Conservation (phyloP, 2,888 invertebrate species). For the Microdon myrmicae region DNA sequence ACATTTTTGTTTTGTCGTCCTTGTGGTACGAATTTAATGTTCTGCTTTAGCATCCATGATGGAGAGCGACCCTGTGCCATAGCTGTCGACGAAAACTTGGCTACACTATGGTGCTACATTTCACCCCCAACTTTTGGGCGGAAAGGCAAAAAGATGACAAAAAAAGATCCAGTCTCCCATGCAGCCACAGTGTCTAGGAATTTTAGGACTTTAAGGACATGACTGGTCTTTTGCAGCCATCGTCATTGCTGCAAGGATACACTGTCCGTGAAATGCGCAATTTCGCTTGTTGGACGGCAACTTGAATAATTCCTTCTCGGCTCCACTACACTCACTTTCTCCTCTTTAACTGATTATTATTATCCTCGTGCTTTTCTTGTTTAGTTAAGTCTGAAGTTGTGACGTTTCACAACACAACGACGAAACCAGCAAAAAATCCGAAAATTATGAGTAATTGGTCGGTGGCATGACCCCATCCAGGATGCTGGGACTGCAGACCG, state of each 20-base stretch:
- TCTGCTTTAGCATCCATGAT: slow-evolving; percentile 19
- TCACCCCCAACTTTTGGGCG: slow-evolving; percentile 11
- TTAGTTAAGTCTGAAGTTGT: slow-evolving; percentile 34
- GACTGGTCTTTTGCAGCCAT: not conserved
- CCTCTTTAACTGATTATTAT: not conserved
- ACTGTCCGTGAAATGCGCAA: slow-evolving; percentile 3
- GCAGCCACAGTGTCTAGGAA: slow-evolving; percentile 39
- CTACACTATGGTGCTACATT: slow-evolving; percentile 37
- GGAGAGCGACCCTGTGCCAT: slow-evolving; percentile 22
- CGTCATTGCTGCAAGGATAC: not conserved
- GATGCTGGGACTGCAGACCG: slow-evolving; percentile 15
- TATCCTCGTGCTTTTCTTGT: slow-evolving; percentile 17
- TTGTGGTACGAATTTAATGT: slow-evolving; percentile 21
- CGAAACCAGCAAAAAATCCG: slow-evolving; percentile 9
- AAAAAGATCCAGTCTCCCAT: not conserved
- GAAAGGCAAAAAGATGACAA: slow-evolving; percentile 1
- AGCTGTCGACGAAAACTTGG: slow-evolving; percentile 34
- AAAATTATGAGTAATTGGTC: slow-evolving; percentile 44
- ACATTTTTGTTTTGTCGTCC: too few species aligned
- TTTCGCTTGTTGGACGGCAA: slow-evolving; percentile 37
- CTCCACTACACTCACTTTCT: slow-evolving; percentile 12
- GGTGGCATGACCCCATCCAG: slow-evolving; percentile 3
- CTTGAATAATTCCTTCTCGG: slow-evolving; percentile 40
- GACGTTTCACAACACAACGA: slow-evolving; percentile 23
- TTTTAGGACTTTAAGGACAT: slow-evolving; percentile 40